Evolutionary conservation across 2,888 invertebrate species (phyloP), one percentile per base, ranked within the genome.

Genomic region (Hedychridium roseum): DNA sequence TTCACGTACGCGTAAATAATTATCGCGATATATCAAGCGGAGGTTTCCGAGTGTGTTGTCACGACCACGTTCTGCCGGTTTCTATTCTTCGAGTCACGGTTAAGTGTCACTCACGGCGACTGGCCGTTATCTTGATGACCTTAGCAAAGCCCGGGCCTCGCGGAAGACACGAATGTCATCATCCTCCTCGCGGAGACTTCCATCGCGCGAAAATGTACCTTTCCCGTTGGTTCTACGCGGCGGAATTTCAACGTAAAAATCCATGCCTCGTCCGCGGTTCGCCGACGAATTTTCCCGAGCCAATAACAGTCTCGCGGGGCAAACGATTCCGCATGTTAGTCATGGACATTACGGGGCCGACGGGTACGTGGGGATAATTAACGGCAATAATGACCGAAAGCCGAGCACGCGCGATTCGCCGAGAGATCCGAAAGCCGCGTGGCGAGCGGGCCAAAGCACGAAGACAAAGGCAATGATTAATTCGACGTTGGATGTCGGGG

Each of bases 381-480:
- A 14, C 9, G n/a, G 26, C 27, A n/a, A 27, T 38, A 38, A 38
- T 38, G 38, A 38, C 27, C 27, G 38, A 27, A 9, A 7, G n/a
- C n/a, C 3, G 27, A 15, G 9, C 21, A 17, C 9, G 14, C 11
- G 4, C 42, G 50, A 45, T 43, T 23, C 27, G 39, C 41, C 40
- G 28, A 46, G 41, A 49, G 42, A 40, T 39, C 42, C 50, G 54
- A 60, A 57, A 64, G 57, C 49, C 47, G 54, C 47, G 44, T 44
- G 35, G 34, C 21, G 23, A 40, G 43, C 47, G 57, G 56, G 52
- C 54, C 60, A 68, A 62, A 63, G 50, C 52, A 53, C 62, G 66
- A 71, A 76, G 76, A 76, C 76, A 76, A 74, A 74, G 74, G 69
- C 70, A 66, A 74, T 76, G 76, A 76, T 76, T 76, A 74, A 76